Conservation (phyloP, 1,140 invertebrate species). For the Tetragonula clypearis region DNA sequence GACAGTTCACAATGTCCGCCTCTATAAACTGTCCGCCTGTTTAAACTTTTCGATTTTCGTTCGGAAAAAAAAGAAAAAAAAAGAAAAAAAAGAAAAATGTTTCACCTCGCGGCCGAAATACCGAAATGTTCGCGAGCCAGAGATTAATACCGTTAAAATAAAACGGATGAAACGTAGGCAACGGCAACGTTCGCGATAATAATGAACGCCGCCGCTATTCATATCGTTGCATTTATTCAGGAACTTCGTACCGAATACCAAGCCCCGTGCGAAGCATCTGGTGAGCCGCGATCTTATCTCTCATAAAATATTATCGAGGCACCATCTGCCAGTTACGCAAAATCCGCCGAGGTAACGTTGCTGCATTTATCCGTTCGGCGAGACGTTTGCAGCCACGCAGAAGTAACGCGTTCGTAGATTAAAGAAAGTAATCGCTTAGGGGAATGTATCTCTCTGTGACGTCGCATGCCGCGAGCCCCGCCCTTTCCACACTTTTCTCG, state of each 20-base stretch:
- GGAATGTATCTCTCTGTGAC: background rate
- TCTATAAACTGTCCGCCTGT: background rate
- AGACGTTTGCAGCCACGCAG: slow-evolving; percentile 30
- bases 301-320: slow-evolving; percentile 62
- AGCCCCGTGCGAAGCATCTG: slow-evolving; percentile 45
- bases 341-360: slow-evolving; percentile 59
- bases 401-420: slow-evolving; percentile 59
- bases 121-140: background rate
- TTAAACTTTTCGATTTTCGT: too few species aligned
- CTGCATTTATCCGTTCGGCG: slow-evolving; percentile 58
- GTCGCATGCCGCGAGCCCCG: background rate
- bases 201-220: slow-evolving; percentile 26
- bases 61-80: too few species aligned
- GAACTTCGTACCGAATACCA: slow-evolving; percentile 48
- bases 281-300: slow-evolving; percentile 60
- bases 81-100: background rate
- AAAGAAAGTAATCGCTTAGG: slow-evolving; percentile 45
- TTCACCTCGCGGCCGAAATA: background rate
- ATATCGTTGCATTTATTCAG: slow-evolving; percentile 39
- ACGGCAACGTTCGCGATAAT: slow-evolving; percentile 14
- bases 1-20: background rate
- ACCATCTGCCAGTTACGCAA: slow-evolving; percentile 65
- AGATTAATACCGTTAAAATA: slow-evolving; percentile 32
- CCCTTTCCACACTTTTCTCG: too few species aligned
- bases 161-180: background rate